phyloP scores from a whole-genome alignment of 2,113 vertebrate genomes.

The Aramus guarauna region DNA sequence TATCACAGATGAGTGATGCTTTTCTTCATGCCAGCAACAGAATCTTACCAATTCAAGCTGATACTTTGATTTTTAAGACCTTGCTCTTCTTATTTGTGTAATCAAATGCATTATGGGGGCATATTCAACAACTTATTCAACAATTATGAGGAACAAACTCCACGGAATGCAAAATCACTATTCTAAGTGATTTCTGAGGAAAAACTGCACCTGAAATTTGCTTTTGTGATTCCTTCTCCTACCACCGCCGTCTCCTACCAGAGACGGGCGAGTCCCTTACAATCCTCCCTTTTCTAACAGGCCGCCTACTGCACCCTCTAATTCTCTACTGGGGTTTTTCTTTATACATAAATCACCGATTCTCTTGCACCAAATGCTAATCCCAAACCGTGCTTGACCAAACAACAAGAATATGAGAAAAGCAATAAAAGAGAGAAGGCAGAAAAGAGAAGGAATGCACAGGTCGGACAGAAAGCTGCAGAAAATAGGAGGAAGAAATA shows the following conservation, averaged over 20 bases:
- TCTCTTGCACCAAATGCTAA: neutral
- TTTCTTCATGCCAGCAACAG: neutral
- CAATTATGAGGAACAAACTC: neutral
- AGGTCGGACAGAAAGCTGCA: neutral
- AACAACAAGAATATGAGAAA: neutral
- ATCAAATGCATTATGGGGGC: neutral
- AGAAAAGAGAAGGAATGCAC: neutral
- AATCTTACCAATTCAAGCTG: neutral
- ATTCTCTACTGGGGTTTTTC: neutral
- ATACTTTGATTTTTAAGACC: neutral
- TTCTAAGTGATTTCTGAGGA: neutral
- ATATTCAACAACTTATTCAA: neutral
- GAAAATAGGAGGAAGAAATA: neutral
- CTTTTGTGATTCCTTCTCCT: neutral
- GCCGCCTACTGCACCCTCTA: neutral
- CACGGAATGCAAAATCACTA: neutral
- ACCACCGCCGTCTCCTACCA: neutral
- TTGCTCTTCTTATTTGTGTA: neutral
- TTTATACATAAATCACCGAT: neutral
- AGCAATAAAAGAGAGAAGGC: neutral
- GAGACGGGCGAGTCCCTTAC: neutral
- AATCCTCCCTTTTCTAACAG: neutral
- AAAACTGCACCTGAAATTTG: neutral
- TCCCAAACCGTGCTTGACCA: neutral
- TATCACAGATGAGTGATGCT: neutral